Conservation (phyloP, 1,140 invertebrate species). For the Papilio xuthus region DNA sequence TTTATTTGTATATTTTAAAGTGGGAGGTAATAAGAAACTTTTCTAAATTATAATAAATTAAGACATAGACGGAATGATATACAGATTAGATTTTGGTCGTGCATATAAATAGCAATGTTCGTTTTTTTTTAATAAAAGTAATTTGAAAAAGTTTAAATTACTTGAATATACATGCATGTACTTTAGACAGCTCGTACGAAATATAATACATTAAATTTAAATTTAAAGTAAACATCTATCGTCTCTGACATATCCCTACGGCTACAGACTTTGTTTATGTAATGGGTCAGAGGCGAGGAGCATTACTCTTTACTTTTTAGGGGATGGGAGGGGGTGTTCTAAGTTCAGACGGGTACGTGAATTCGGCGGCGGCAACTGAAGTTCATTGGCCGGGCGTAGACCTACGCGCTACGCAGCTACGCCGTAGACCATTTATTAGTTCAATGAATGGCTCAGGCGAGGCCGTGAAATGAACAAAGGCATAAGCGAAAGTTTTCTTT, state of each 20-base stretch:
- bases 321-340: constrained; percentile 48
- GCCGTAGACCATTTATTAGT: constrained; percentile 57
- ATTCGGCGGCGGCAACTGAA: constrained; percentile 63
- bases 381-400: constrained; percentile 74
- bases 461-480: constrained; percentile 30
- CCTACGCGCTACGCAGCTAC: constrained; percentile 77
- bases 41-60: too few species aligned
- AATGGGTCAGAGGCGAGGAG: constrained; percentile 50
- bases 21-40: too few species aligned
- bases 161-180: background rate
- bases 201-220: too few species aligned
- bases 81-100: too few species aligned
- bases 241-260: constrained; percentile 14
- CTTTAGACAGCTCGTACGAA: background rate
- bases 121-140: background rate
- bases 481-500: background rate
- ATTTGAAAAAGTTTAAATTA: constrained; percentile 1
- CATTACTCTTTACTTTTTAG: constrained; percentile 59
- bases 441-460: constrained; percentile 21
- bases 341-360: constrained; percentile 67
- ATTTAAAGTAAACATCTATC: background rate
- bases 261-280: constrained; percentile 44
- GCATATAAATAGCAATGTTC: too few species aligned
- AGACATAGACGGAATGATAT: too few species aligned
- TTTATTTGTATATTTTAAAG: too few species aligned